Percentiles rank a stretch among this genome's conserved stretches.
Conservation (phyloP, 2,113 vertebrate genomes). For the Toxotes jaculatrix region DNA sequence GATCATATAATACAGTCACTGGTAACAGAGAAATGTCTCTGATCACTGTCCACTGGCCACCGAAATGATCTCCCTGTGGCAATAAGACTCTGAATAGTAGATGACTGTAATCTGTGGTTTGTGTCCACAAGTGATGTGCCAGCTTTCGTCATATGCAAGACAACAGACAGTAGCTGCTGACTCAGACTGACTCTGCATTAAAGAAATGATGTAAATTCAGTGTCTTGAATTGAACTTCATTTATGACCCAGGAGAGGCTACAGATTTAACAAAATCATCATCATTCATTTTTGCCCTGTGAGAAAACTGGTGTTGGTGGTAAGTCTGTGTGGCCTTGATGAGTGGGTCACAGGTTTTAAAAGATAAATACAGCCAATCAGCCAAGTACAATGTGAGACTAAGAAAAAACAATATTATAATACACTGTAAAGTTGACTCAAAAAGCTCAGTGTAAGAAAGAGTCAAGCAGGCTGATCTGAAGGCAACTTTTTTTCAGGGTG, state of each 20-base stretch:
- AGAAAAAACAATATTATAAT: not conserved
- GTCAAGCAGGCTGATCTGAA: too few relatives aligned
- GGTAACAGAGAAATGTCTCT: not conserved
- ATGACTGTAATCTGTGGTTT: not conserved
- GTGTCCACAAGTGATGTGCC: not conserved
- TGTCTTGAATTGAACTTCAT: constrained; percentile 31
- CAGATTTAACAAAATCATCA: constrained; percentile 40
- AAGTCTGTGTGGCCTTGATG: not conserved
- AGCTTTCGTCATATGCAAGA: constrained; percentile 24
- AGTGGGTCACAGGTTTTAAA: not conserved
- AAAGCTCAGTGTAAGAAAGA: not conserved
- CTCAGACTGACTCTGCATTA: constrained; percentile 34
- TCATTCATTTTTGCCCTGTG: constrained; percentile 28
- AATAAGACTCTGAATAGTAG: not conserved
- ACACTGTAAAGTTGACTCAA: constrained; percentile 1
- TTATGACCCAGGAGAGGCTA: constrained; percentile 45
- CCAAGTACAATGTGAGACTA: not conserved
- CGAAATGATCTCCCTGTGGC: not conserved
- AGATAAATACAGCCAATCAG: not conserved
- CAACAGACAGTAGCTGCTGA: constrained; percentile 39
- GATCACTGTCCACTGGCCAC: constrained; percentile 12
- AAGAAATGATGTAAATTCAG: constrained; percentile 55
- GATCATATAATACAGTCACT: not conserved
- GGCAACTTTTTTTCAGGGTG: not conserved
- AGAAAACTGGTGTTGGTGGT: constrained; percentile 6